phyloP scores from a whole-genome alignment of 2,888 invertebrate genomes.

The Diarsia brunnea region DNA sequence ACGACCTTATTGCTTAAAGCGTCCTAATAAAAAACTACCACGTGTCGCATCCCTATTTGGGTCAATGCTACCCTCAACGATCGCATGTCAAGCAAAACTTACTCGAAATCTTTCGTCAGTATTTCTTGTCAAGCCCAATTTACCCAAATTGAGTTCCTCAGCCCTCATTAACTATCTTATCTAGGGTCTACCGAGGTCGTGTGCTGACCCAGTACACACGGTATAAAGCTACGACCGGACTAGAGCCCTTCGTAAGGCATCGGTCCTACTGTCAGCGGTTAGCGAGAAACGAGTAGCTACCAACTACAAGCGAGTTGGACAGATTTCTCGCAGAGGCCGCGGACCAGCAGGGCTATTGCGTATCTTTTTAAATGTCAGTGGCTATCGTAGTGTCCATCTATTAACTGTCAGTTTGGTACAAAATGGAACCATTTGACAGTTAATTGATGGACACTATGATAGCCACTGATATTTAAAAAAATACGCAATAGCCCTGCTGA shows the following conservation, averaged over 20 bases:
- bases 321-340: no score
- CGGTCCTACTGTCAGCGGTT: not conserved
- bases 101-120: constrained; percentile 20
- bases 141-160: constrained; percentile 38
- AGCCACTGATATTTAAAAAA: no score
- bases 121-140: constrained; percentile 48
- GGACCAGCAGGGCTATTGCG: no score
- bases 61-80: constrained; percentile 21
- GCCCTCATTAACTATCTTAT: constrained; percentile 45
- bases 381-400: no score
- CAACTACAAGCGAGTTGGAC: not conserved
- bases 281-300: not conserved
- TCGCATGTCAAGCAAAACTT: constrained; percentile 45
- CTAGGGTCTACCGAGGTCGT: constrained; percentile 25
- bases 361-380: no score
- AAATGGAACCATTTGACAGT: no score
- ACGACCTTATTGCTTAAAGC: not conserved
- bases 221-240: constrained; percentile 19
- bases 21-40: not conserved
- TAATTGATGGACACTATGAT: no score
- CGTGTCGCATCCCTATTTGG: constrained; percentile 12
- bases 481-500: no score
- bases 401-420: no score
- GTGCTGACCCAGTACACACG: constrained; percentile 29
- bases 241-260: constrained; percentile 19